Evolutionary conservation across 2,888 invertebrate species (phyloP), one percentile per base, ranked within the genome.

Genomic region (Epirrita christyi): DNA sequence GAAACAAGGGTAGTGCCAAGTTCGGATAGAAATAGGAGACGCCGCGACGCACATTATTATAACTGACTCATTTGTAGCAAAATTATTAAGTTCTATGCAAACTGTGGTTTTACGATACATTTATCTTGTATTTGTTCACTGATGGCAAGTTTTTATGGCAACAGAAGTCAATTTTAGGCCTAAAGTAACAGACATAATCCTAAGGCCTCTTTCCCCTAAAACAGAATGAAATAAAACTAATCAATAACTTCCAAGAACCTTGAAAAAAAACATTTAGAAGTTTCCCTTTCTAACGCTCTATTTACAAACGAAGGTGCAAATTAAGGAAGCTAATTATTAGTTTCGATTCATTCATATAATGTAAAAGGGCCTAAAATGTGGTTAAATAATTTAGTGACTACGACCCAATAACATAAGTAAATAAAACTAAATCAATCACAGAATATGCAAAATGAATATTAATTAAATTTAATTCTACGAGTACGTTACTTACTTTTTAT

Each of bases 371-470:
- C 36, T 40, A 58, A 40, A 67, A 76, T 66, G 66, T 66, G 71
- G 66, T 68, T 74, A 77, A 73, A 77, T 73, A 75, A 74, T 72
- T 70, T 72, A 73, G 72, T 74, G 73, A 78, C 73, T 78, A 75
- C 73, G 67, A 77, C 76, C 67, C 71, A 74, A 76, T 76, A 80
- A 78, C 70, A 75, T 77, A 84, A 28, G 6, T 29, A 84, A 68
- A 73, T 78, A 86, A 83, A 80, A 85, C 82, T 83, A 86, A 87
- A 76, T 81, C 73, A 85, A 90, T 90, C 90, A 89, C 90, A 89
- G 88, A 83, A 82, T 80, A 85, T 76, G 84, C 55, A 76, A 84
- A 81, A 79, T 69, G 75, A 76, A 76, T 76, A 80, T 72, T 21
- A 72, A 72, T 68, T 72, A 3, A 72, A 72, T 68, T 70, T 63